Conservation (phyloP, 2,797 vertebrate genomes). For the Tapirus indicus region DNA sequence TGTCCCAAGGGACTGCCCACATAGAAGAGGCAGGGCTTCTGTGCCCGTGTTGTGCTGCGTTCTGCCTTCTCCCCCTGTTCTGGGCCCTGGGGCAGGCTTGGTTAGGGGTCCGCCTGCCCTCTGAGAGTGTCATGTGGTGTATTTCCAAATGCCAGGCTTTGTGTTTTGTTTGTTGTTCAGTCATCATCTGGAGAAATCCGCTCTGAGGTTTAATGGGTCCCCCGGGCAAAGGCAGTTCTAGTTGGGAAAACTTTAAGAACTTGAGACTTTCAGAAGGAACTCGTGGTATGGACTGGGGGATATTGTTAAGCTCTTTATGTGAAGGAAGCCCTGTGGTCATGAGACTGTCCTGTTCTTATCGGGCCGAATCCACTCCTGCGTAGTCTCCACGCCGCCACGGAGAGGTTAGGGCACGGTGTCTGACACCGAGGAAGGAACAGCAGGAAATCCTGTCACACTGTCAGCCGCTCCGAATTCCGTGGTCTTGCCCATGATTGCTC, state of each 20-base stretch:
- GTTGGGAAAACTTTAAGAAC: constrained; percentile 81
- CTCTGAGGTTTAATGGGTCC: constrained; percentile 76
- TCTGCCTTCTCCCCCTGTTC: background rate
- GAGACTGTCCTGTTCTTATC: constrained; percentile 48
- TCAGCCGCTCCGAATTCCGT: constrained; percentile 35
- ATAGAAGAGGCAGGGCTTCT: background rate
- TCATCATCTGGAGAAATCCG: constrained; percentile 75
- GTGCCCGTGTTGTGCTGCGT: background rate
- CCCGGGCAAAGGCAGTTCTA: constrained; percentile 64
- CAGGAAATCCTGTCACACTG: constrained; percentile 60
- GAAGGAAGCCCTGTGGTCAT: constrained; percentile 76
- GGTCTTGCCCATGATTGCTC: background rate
- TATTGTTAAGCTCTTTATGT: constrained; percentile 78
- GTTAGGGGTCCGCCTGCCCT: background rate
- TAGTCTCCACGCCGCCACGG: constrained; percentile 18
- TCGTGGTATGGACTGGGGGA: constrained; percentile 71
- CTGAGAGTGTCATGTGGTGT: constrained; percentile 17
- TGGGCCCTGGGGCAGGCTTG: background rate
- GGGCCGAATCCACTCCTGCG: constrained; percentile 56
- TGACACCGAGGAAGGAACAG: constrained; percentile 67
- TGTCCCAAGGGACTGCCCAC: background rate
- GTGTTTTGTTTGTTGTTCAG: constrained; percentile 71
- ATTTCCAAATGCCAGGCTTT: constrained; percentile 50
- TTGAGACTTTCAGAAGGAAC: constrained; percentile 81
- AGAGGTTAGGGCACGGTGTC: constrained; percentile 63